phyloP scores from a whole-genome alignment of 2,113 vertebrate species.

The Bos indicus region DNA sequence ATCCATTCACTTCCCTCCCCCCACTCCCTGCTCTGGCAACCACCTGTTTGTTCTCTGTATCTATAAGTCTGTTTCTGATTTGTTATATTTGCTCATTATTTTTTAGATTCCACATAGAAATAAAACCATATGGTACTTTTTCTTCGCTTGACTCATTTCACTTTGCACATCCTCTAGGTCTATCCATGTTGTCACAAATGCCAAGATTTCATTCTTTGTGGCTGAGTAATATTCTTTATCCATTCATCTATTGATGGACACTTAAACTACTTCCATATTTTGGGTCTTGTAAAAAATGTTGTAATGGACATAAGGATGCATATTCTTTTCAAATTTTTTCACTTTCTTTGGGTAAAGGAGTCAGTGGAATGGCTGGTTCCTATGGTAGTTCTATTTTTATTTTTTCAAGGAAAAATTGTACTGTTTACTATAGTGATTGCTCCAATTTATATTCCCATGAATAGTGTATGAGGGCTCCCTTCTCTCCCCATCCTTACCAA shows the following conservation, averaged over 20 bases:
- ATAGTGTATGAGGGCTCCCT: not conserved
- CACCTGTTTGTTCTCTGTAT: too few relatives aligned
- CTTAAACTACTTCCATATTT: not conserved
- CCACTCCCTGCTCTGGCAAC: too few relatives aligned
- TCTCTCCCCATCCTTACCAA: not conserved
- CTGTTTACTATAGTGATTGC: not conserved
- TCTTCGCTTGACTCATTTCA: not conserved
- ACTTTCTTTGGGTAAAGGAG: not conserved
- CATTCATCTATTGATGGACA: not conserved
- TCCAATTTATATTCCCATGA: not conserved
- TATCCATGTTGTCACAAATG: not conserved
- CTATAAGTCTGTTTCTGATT: too few relatives aligned
- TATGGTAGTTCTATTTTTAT: not conserved
- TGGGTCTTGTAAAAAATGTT: not conserved
- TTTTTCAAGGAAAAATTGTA: not conserved
- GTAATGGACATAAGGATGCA: not conserved
- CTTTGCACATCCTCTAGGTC: not conserved
- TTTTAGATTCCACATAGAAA: not conserved
- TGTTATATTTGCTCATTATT: too few relatives aligned
- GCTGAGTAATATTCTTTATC: not conserved
- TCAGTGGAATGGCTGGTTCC: not conserved
- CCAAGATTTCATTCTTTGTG: not conserved
- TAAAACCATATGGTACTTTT: not conserved
- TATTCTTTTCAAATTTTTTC: not conserved
- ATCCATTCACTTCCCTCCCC: too few relatives aligned